Evolutionary conservation across 2,888 invertebrate genomes (phyloP), one percentile per base, ranked within the genome.

Genomic region (Limulus polyphemus): DNA sequence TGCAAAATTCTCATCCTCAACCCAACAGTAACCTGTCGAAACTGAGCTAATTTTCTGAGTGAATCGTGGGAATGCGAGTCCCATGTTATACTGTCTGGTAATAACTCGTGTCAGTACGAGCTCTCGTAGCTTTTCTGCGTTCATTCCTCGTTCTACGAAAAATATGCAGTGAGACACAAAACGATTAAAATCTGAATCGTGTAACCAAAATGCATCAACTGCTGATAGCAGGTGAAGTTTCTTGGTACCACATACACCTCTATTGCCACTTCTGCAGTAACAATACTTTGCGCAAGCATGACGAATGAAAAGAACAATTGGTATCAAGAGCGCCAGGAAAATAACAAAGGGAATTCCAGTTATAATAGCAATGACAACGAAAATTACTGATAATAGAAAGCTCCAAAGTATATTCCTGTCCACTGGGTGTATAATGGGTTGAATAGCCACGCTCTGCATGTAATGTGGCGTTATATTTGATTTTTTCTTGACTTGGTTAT

Each of bases 81-180:
- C 77, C 14, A 72, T 69, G 13, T 75, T 71, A 58, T 74, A 73
- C 61, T 75, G 75, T 7, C 75, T 74, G 58, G 73, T 71, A 7
- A 79, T 71, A 11, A 81, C 74, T 47, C 80, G 71, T 11, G 76
- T 72, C 61, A 77, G 73, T 51, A 81, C 71, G 49, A 81, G 71
- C 65, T 80, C 77, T 47, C 77, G 72, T 47, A 81, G 74, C 54
- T 75, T 74, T 55, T 72, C 70, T 51, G 78, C 71, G 59, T 76
- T 77, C 64, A 81, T 72, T n/a, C 77, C 76, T 2, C 74, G 74
- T 66, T 81, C 80, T 57, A 81, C 73, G 52, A 79, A 75, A 9
- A 81, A 72, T 17, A 81, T 72, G 49, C 78, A 77, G 69, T 80
- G 79, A 32, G 77, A 74, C n/a, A 80, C 75, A n/a, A 32, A 32